A percentile compares a stretch with the other conserved stretches of the same genome.
phyloP scores from a whole-genome alignment of 2,113 vertebrate genomes.

The Ploceus nigricollis region DNA sequence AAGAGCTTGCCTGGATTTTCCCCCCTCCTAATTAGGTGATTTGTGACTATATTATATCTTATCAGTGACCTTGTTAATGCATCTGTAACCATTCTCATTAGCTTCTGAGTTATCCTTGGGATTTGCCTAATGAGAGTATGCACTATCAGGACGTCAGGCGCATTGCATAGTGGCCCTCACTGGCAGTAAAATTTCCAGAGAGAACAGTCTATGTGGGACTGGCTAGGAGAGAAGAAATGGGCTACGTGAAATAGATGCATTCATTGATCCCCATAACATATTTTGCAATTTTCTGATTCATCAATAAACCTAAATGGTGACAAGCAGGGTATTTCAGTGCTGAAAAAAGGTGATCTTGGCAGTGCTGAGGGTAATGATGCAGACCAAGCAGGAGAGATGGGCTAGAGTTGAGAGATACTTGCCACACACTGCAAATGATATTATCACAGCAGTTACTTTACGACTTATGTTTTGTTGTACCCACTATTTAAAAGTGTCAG shows the following conservation, averaged over 20 bases:
- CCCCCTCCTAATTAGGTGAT: slow-evolving; percentile 21
- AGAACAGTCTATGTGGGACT: background rate
- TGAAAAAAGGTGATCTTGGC: background rate
- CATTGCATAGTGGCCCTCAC: background rate
- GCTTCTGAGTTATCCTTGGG: slow-evolving; percentile 29
- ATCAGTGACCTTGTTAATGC: slow-evolving; percentile 49
- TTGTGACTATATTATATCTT: slow-evolving; percentile 49
- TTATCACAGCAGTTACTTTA: background rate
- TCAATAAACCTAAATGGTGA: background rate
- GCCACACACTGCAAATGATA: background rate
- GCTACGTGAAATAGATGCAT: fast-evolving
- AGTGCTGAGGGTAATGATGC: background rate
- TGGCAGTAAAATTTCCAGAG: background rate
- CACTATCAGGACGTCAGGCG: background rate
- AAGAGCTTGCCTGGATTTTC: background rate
- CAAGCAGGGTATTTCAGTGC: fast-evolving
- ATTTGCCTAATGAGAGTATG: slow-evolving; percentile 42
- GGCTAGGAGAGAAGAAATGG: background rate
- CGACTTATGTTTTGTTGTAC: background rate
- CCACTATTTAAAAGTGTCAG: background rate
- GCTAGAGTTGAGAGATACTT: background rate
- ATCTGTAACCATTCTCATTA: slow-evolving; percentile 51
- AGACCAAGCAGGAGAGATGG: background rate
- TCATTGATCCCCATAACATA: background rate
- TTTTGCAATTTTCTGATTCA: background rate